phyloP scores from a whole-genome alignment of 2,888 invertebrate species.

The Athalia cordata region DNA sequence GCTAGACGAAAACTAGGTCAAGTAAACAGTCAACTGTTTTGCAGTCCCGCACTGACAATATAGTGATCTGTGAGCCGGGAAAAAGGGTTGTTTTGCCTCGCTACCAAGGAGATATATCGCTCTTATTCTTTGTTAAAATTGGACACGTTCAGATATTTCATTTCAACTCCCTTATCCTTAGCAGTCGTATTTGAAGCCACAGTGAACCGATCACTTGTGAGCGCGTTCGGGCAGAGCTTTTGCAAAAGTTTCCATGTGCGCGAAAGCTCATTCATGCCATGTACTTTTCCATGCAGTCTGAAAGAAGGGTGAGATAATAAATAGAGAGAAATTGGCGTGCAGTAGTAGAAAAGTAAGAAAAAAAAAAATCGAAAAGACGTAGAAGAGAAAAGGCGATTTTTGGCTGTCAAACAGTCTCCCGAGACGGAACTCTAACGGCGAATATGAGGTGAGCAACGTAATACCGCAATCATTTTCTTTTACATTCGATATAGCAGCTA shows the following conservation, averaged over 20 bases:
- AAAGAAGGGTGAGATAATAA: not conserved
- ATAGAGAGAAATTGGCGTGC: too few species aligned
- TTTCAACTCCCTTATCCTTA: not conserved
- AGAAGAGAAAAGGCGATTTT: slow-evolving; percentile 16
- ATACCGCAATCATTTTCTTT: too few species aligned
- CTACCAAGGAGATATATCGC: slow-evolving; percentile 23
- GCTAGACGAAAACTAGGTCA: slow-evolving; percentile 61
- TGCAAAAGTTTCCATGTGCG: not conserved
- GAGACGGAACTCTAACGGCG: not conserved
- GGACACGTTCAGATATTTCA: slow-evolving; percentile 41
- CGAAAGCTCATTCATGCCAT: not conserved
- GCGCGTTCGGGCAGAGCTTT: not conserved
- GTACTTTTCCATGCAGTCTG: not conserved
- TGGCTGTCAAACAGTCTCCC: slow-evolving; percentile 40
- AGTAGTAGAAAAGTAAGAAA: too few species aligned
- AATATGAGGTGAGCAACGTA: slow-evolving; percentile 14
- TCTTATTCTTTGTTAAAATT: slow-evolving; percentile 41
- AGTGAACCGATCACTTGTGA: slow-evolving; percentile 5
- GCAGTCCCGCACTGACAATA: slow-evolving; percentile 43
- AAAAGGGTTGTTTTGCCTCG: slow-evolving; percentile 36
- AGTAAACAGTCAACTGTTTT: slow-evolving; percentile 50
- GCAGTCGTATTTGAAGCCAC: not conserved
- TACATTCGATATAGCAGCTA: too few species aligned
- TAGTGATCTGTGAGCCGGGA: slow-evolving; percentile 35
- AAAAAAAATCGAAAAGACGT: not conserved